Percentiles rank a stretch among this genome's conserved stretches.
These are phyloP conservation scores for Geotrupes spiniger DNA, from an alignment of 2,888 invertebrate species.

Conservation along the genomic window DNA sequence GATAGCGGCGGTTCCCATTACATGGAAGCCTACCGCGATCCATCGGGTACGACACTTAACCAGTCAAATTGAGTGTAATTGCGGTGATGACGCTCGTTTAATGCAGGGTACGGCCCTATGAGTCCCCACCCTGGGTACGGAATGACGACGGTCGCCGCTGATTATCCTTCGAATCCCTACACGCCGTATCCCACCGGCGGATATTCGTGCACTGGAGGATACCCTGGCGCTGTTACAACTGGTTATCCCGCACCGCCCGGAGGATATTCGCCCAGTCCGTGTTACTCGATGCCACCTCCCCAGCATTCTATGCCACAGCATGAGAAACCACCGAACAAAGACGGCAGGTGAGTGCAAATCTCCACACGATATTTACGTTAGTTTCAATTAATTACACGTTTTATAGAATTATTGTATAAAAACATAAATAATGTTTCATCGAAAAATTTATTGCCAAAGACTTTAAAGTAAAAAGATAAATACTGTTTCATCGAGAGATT, in stretches of 20 bases:
- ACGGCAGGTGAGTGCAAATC: conserved; percentile 61
- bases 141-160: conserved; percentile 71
- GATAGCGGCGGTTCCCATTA: conserved; percentile 88
- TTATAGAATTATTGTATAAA: neutral
- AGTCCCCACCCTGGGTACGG: conserved; percentile 86
- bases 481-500: too few relatives aligned
- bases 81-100: neutral
- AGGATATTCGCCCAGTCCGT: conserved; percentile 66
- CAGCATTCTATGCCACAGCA: conserved; percentile 69
- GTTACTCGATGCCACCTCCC: conserved; percentile 87
- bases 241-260: conserved; percentile 66
- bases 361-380: neutral
- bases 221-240: conserved; percentile 55
- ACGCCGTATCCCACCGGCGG: conserved; percentile 59
- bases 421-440: neutral
- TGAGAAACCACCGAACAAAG: conserved; percentile 65
- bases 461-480: neutral
- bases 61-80: neutral
- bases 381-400: neutral
- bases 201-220: conserved; percentile 47
- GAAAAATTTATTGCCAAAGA: neutral
- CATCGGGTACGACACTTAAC: conserved; percentile 64
- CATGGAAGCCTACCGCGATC: conserved; percentile 82
- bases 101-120: conserved; percentile 73
- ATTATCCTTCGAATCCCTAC: conserved; percentile 76